Conservation (phyloP, 1,140 invertebrate genomes). For the Tribolium madens region DNA sequence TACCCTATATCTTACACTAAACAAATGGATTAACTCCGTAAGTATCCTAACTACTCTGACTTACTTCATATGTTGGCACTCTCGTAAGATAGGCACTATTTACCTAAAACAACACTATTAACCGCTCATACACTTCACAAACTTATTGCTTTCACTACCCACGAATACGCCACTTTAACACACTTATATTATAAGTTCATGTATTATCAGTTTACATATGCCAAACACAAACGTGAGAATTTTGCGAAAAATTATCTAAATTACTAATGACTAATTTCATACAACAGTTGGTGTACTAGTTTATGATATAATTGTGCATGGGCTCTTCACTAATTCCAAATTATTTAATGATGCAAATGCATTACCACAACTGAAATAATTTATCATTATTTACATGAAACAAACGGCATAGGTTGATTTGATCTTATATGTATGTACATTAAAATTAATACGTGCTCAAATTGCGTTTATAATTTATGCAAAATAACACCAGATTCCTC, state of each 20-base stretch:
- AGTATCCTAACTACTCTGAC: conserved; percentile 42
- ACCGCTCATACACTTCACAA: conserved; percentile 21
- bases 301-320: background rate
- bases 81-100: conserved; percentile 25
- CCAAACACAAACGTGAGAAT: background rate
- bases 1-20: conserved; percentile 38
- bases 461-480: background rate
- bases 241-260: background rate
- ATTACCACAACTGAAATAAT: background rate
- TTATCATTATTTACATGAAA: background rate
- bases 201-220: background rate
- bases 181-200: background rate
- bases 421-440: background rate
- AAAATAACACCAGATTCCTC: background rate
- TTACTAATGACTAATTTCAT: background rate
- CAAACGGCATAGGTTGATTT: background rate
- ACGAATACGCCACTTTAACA: conserved; percentile 1
- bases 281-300: background rate
- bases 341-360: background rate
- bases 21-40: conserved; percentile 44
- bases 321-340: background rate
- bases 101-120: conserved; percentile 34
- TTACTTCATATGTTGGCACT: conserved; percentile 37
- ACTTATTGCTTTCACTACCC: conserved; percentile 12
- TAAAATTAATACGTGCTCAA: background rate